These are phyloP conservation scores for Peromyscus aztecus DNA, from an alignment of 2,797 vertebrate genomes.

Conservation along the genomic window DNA sequence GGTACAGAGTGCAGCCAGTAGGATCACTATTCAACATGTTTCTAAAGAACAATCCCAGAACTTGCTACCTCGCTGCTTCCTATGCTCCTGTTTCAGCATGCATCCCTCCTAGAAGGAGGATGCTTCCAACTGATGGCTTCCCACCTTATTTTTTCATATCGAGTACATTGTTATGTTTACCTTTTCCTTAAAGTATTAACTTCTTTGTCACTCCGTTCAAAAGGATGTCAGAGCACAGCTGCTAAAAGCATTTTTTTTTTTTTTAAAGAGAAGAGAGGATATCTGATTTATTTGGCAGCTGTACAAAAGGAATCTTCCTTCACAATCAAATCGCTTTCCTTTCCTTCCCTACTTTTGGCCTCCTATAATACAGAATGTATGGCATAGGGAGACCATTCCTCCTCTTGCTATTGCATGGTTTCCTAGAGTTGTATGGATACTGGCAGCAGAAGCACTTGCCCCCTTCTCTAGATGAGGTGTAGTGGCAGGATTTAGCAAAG, in stretches of 20 bases:
- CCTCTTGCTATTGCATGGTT: constrained; percentile 11
- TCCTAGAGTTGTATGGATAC: neutral
- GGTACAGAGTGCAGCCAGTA: constrained; percentile 19
- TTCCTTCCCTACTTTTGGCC: neutral
- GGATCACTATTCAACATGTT: constrained; percentile 48
- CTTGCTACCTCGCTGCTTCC: neutral
- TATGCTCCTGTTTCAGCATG: neutral
- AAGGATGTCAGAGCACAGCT: constrained; percentile 43
- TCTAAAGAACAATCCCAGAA: constrained; percentile 52
- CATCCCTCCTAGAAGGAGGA: neutral
- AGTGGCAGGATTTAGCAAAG: neutral
- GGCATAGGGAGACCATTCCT: constrained; percentile 14
- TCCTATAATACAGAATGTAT: neutral
- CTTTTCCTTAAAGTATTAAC: constrained; percentile 60
- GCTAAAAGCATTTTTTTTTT: neutral
- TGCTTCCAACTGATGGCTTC: constrained; percentile 29
- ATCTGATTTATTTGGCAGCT: constrained; percentile 28
- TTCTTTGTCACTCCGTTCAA: constrained; percentile 61
- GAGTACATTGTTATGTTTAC: constrained; percentile 44
- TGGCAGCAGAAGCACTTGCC: neutral
- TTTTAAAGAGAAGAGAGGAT: neutral
- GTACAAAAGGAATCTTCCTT: constrained; percentile 63
- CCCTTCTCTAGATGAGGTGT: constrained; percentile 19
- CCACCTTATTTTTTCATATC: constrained; percentile 52
- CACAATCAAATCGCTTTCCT: constrained; percentile 28